A percentile compares a stretch with the other conserved stretches of the same genome.
Conservation (phyloP, 2,797 vertebrate species). For the Tolypeutes matacus region DNA sequence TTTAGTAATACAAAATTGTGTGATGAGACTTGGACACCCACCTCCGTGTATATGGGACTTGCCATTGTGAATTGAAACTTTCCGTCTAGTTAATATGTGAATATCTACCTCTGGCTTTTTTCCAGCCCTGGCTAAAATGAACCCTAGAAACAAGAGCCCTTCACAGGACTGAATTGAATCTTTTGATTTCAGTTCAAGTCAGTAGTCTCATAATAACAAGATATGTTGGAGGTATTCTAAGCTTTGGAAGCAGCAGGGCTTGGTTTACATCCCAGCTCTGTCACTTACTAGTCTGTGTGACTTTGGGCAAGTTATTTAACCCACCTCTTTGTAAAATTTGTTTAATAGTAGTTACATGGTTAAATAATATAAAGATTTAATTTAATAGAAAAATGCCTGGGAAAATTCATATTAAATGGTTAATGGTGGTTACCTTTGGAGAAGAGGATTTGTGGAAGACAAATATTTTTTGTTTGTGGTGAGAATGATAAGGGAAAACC, state of each 20-base stretch:
- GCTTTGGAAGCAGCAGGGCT: not conserved
- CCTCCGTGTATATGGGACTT: not conserved
- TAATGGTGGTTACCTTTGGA: not conserved
- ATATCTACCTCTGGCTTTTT: not conserved
- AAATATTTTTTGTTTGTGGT: not conserved
- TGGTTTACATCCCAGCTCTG: too few relatives aligned
- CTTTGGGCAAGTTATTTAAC: too few relatives aligned
- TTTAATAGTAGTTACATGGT: not conserved
- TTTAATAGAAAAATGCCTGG: not conserved
- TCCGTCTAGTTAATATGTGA: not conserved
- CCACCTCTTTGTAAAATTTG: not conserved
- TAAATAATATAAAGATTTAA: slow-evolving; percentile 31
- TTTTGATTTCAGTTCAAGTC: not conserved
- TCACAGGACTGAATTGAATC: not conserved
- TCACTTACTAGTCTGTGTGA: too few relatives aligned
- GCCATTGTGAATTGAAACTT: not conserved
- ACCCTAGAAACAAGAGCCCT: not conserved
- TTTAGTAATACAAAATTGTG: not conserved
- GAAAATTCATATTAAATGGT: not conserved
- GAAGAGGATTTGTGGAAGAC: not conserved
- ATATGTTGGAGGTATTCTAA: not conserved
- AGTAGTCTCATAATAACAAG: not conserved
- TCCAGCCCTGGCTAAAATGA: not conserved
- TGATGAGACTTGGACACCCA: not conserved
- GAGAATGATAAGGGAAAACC: not conserved